phyloP scores from a whole-genome alignment of 2,797 vertebrate species.

The Microctenopoma stevenorrisi region DNA sequence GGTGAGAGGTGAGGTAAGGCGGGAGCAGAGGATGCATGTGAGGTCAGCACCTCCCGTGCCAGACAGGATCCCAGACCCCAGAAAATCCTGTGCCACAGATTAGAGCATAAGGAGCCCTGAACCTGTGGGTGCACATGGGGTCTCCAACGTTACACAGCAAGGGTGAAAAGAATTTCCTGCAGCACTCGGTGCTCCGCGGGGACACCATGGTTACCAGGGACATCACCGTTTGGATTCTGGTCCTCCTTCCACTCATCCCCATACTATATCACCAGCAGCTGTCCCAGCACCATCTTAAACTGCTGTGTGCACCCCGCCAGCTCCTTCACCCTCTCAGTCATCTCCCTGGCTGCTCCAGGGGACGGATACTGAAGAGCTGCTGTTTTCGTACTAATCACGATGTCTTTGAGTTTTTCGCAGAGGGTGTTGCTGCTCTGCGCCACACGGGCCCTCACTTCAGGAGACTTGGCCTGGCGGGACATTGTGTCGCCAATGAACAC shows the following conservation, averaged over 20 bases:
- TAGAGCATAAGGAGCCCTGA: conserved; percentile 15
- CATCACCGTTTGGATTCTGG: conserved; percentile 11
- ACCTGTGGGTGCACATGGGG: conserved; percentile 3
- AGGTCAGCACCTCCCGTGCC: conserved; percentile 17
- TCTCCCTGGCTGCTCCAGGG: conserved; percentile 88
- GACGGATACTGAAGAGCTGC: conserved; percentile 95
- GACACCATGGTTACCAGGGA: conserved; percentile 32
- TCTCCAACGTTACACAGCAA: conserved; percentile 24
- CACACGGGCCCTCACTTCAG: conserved; percentile 89
- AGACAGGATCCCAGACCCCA: conserved; percentile 9
- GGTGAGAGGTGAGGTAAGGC: conserved; percentile 24
- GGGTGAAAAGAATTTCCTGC: conserved; percentile 7
- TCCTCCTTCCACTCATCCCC: not conserved
- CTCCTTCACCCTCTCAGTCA: conserved; percentile 93
- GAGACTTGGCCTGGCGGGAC: conserved; percentile 93
- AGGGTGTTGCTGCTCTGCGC: conserved; percentile 95
- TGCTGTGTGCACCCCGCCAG: conserved; percentile 93
- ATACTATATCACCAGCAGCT: conserved; percentile 88
- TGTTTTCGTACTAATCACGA: conserved; percentile 93
- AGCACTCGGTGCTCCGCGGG: conserved; percentile 24
- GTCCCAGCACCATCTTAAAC: conserved; percentile 92
- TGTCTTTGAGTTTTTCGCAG: conserved; percentile 95
- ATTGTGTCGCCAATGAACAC: conserved; percentile 97
- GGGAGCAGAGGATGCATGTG: conserved; percentile 31
- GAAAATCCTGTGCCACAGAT: not conserved